Evolutionary conservation across 2,113 vertebrate species (phyloP).

Genomic region (human (Homo sapiens)): GRCh38 chr7:16408501-16409000

Average conservation of each 20-base stretch:
- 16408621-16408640: neutral
- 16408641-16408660: neutral
- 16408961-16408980: no score
- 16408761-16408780: neutral
- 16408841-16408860: neutral
- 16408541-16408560: neutral
- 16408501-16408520: neutral
- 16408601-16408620: neutral
- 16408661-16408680: neutral
- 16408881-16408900: neutral
- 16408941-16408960: no score
- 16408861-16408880: neutral
- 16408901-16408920: neutral
- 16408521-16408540: neutral
- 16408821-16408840: neutral
- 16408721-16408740: neutral
- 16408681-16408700: neutral
- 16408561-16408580: neutral
- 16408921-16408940: no score
- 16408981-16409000: no score
- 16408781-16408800: neutral
- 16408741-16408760: neutral
- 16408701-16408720: neutral
- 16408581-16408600: neutral
- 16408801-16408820: neutral